Evolutionary conservation across 2,797 vertebrate genomes (phyloP), one percentile per base, ranked within the genome.

Genomic region (Sebastes diaconus): DNA sequence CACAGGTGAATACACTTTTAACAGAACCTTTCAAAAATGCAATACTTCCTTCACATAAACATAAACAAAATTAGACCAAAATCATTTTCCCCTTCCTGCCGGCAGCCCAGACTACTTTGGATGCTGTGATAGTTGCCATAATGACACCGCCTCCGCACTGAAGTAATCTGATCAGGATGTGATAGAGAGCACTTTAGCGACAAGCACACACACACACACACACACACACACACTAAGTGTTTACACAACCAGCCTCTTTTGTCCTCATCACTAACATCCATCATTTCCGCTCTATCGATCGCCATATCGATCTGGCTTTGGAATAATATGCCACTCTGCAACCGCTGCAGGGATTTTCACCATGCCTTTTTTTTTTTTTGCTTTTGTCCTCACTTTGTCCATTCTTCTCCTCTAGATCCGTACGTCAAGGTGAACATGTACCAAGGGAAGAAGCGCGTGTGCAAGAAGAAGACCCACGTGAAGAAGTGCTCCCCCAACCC

Each of bases 391-490:
- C 4, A 57, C 29, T 69, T 64, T 32, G 61, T 65, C 68, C 14
- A 4, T 81, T 73, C 3, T 52, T 80, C 60, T 73, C 64, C 52
- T 42, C 85, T 90, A 99, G 98, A 99, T 87, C 97, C 98, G 1
- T 99, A 99, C 0, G 98, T 99, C 71, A 99, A 99, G 95, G 97
- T 99, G 71, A 99, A 99, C 93, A 94, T 99, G 84, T 99, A 97
- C 83, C 97, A 99, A 1, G 98, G 97, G 34, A 99, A 98, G 94
- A 99, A 99, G 86, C 97, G 98, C 2, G 96, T 99, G 89, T 98
- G 97, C 84, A 99, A 99, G 94, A 99, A 99, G 96, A 99, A 99
- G 95, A 99, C 98, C 18, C 98, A 99, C 0, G 97, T 99, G 90
- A 99, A 99, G 94, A 99, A 99, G 81, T 97, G 97, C 70, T 96